These are phyloP conservation scores for Euplagia quadripunctaria DNA, from an alignment of 2,888 invertebrate genomes.

Conservation along the genomic window DNA sequence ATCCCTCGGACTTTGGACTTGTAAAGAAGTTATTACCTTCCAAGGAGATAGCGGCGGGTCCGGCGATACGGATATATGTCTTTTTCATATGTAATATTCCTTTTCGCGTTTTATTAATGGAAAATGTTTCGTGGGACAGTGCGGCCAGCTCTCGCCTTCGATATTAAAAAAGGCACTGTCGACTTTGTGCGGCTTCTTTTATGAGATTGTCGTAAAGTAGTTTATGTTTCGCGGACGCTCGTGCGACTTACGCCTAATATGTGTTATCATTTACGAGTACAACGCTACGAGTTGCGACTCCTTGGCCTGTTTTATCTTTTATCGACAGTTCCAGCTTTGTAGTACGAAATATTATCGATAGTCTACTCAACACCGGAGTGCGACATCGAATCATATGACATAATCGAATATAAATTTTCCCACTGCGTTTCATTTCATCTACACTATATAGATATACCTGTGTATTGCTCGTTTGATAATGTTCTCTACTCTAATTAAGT, in stretches of 20 bases:
- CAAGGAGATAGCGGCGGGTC: slow-evolving; percentile 87
- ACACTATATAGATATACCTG: slow-evolving; percentile 56
- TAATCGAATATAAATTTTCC: slow-evolving; percentile 66
- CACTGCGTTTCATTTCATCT: slow-evolving; percentile 65
- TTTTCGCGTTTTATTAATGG: slow-evolving; percentile 88
- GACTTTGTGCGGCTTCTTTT: slow-evolving; percentile 80
- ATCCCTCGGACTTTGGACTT: slow-evolving; percentile 89
- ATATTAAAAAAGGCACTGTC: slow-evolving; percentile 83
- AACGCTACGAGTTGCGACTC: slow-evolving; percentile 19
- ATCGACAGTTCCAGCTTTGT: neutral
- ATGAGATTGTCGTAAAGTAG: slow-evolving; percentile 80
- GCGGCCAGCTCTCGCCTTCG: slow-evolving; percentile 79
- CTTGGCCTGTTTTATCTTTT: slow-evolving; percentile 34
- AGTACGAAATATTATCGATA: neutral
- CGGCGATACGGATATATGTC: slow-evolving; percentile 87
- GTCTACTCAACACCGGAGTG: neutral
- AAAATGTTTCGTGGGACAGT: slow-evolving; percentile 87
- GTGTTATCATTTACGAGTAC: slow-evolving; percentile 43
- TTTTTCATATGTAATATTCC: slow-evolving; percentile 88
- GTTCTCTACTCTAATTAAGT: slow-evolving; percentile 84
- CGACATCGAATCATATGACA: slow-evolving; percentile 12
- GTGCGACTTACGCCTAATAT: slow-evolving; percentile 45
- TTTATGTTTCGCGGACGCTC: slow-evolving; percentile 67
- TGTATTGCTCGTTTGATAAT: slow-evolving; percentile 70
- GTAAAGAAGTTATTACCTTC: slow-evolving; percentile 89